Percentiles rank a stretch among this genome's conserved stretches.
Evolutionary conservation across 2,888 invertebrate genomes (phyloP).

Genomic region (Tupiocoris notatus): DNA sequence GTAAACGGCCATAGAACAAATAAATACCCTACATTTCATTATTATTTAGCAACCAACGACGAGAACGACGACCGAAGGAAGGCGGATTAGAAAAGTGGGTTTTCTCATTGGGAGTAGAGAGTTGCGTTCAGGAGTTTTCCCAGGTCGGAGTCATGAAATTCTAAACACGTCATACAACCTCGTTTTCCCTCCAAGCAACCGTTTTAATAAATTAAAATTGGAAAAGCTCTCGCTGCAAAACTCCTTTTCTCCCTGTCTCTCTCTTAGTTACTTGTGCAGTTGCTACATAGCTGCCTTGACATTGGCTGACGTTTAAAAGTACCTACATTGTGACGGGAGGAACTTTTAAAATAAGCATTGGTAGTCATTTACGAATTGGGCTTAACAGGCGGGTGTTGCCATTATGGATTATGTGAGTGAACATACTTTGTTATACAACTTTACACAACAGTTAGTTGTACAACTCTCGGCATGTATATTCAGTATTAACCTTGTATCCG

Average conservation of each 20-base stretch:
- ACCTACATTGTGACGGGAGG: too few species aligned
- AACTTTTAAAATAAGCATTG: too few species aligned
- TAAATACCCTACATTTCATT: slow-evolving; percentile 25
- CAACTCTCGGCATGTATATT: too few species aligned
- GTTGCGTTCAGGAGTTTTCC: not conserved
- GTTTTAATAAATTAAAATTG: slow-evolving; percentile 21
- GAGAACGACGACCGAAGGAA: not conserved
- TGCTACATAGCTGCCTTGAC: not conserved
- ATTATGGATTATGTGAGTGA: too few species aligned
- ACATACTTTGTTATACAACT: too few species aligned
- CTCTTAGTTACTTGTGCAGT: not conserved
- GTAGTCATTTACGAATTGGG: too few species aligned
- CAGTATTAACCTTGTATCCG: too few species aligned
- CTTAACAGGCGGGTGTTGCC: too few species aligned
- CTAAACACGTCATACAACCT: slow-evolving; percentile 15
- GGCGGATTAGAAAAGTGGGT: not conserved
- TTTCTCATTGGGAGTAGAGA: not conserved
- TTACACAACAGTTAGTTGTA: too few species aligned
- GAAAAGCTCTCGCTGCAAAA: not conserved
- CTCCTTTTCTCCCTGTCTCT: not conserved
- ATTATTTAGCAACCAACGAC: slow-evolving; percentile 6
- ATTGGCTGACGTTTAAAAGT: too few species aligned
- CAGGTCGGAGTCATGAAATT: slow-evolving; percentile 15
- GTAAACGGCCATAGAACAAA: not conserved
- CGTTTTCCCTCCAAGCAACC: slow-evolving; percentile 1